Percentiles rank a stretch among this genome's conserved stretches.
Evolutionary conservation across 2,113 vertebrate species (phyloP).

Genomic region (Dicrurus megarhynchus): DNA sequence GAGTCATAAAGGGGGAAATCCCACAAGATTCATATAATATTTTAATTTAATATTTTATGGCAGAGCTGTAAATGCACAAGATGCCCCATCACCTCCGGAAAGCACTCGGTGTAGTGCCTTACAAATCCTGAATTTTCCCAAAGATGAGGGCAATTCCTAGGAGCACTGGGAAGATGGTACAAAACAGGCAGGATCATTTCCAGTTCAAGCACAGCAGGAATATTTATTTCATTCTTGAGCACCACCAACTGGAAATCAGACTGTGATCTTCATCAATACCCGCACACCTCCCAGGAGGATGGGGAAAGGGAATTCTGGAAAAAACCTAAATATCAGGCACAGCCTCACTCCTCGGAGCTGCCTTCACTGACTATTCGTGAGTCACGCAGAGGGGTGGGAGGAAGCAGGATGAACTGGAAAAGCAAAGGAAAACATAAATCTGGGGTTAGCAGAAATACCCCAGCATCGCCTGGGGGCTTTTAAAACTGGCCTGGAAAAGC

Average conservation of each 20-base stretch:
- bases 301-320: background rate
- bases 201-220: fast-evolving
- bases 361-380: background rate
- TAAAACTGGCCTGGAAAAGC: background rate
- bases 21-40: background rate
- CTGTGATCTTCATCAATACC: background rate
- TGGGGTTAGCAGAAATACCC: background rate
- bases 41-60: background rate
- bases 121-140: background rate
- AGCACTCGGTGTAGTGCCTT: fast-evolving
- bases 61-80: background rate
- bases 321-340: background rate
- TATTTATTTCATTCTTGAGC: background rate
- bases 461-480: fast-evolving
- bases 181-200: background rate
- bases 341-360: background rate
- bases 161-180: background rate
- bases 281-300: background rate
- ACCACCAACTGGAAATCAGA: background rate
- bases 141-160: background rate
- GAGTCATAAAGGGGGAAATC: background rate
- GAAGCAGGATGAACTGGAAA: background rate
- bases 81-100: background rate
- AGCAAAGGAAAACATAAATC: background rate
- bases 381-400: fast-evolving